Evolutionary conservation across 2,888 invertebrate species (phyloP), one percentile per base, ranked within the genome.

Genomic region (Sipha maydis): DNA sequence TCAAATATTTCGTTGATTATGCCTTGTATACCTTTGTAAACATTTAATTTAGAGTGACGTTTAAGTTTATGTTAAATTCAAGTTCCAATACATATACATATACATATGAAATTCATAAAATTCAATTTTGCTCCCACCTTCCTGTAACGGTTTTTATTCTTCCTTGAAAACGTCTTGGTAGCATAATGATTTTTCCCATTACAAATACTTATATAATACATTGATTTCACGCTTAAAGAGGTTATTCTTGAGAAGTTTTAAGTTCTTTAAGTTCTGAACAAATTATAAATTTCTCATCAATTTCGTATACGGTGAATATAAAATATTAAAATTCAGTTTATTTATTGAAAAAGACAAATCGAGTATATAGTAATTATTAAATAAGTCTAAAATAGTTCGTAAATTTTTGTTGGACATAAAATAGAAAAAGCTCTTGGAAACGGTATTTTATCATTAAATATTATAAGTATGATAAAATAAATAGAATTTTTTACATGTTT

Each of bases 31-130:
- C 21, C 34, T 25, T 1, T 25, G 61, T n/a, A 61, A 19, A 61
- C 34, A 17, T 67, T n/a, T 61, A 61, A 38, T 5, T 38, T 38
- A 80, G n/a, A 17, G 14, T 14, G 61, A 4, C 34, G 3, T 34
- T 61, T 31, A 31, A 79, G 34, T 80, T 61, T 34, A 34, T 61
- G 61, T 34, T 38, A 3, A 79, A 79, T 79, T 79, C 61, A 34
- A 61, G 25, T 34, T 79, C 21, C 31, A 31, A 79, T 48, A 48
- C 17, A n/a, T 69, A 71, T 17, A 71, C 31, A 31, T 71, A 28
- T 31, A 71, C 17, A 28, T 0, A 19, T n/a, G 28, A 54, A 54
- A 54, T n/a, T 77, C 77, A 54, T 77, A 28, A 48, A 77, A 77
- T 48, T 76, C 76, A 48, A n/a, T 48, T 76, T 48, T 34, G n/a